Evolutionary conservation across 1,140 invertebrate genomes (phyloP).

Genomic region (Myzus persicae): DNA sequence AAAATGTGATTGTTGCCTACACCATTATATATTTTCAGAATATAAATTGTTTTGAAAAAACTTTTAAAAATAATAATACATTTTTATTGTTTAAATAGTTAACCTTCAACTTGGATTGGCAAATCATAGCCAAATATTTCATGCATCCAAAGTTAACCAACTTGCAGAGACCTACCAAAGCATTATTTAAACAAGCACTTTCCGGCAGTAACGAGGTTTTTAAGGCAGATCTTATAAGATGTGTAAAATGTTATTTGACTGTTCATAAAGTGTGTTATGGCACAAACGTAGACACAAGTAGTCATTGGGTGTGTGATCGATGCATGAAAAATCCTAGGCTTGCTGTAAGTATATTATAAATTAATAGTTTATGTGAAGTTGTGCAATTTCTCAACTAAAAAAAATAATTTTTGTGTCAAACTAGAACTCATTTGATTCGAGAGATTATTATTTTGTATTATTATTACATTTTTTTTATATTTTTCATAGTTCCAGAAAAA

Average conservation of each 20-base stretch:
- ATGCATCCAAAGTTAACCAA: not conserved
- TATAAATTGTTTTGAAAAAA: not conserved
- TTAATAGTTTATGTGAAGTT: no score
- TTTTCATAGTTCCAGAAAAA: no score
- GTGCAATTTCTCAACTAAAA: no score
- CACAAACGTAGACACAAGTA: conserved; percentile 43
- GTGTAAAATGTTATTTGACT: conserved; percentile 26
- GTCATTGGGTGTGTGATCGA: conserved; percentile 49
- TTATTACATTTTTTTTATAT: not conserved
- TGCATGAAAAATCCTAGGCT: not conserved
- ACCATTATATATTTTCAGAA: not conserved
- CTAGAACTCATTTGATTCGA: no score
- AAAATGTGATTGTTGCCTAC: not conserved
- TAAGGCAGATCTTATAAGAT: conserved; percentile 17
- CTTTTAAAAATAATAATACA: not conserved
- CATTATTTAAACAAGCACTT: not conserved
- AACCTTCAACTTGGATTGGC: conserved; percentile 46
- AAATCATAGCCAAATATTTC: not conserved
- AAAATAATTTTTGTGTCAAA: no score
- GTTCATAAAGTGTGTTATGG: conserved; percentile 56
- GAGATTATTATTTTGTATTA: no score
- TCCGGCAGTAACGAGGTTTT: not conserved
- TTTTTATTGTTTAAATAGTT: conserved; percentile 1
- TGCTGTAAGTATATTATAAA: conserved; percentile 29
- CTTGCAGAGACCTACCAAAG: not conserved